phyloP scores from a whole-genome alignment of 2,113 vertebrate species.

The Desmodus rotundus region DNA sequence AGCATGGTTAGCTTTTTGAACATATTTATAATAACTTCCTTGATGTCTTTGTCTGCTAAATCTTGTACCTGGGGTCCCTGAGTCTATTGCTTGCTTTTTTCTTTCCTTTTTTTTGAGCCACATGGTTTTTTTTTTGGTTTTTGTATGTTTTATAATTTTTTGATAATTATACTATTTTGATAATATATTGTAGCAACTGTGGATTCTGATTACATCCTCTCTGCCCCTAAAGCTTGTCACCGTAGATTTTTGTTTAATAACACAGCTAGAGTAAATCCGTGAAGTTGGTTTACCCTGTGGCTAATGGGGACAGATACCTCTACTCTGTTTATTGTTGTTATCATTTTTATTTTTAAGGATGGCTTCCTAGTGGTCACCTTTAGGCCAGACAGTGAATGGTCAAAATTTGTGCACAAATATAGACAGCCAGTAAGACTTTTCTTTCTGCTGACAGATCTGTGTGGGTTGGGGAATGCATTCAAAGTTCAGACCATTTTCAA shows the following conservation, averaged over 20 bases:
- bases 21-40: background rate
- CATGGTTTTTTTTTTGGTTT: background rate
- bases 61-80: background rate
- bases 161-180: background rate
- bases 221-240: background rate
- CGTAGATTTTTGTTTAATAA: constrained; percentile 8
- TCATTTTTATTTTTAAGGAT: background rate
- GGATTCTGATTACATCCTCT: background rate
- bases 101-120: background rate
- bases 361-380: background rate
- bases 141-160: background rate
- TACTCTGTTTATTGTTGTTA: background rate
- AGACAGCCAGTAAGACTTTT: background rate
- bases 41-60: background rate
- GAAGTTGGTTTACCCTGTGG: background rate
- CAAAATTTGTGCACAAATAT: background rate
- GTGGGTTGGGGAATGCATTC: background rate
- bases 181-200: background rate
- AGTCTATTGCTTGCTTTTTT: background rate
- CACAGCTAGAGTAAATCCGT: background rate
- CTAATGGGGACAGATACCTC: background rate
- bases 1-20: background rate
- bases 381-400: background rate
- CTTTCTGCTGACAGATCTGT: background rate
- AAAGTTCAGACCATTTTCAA: background rate